Evolutionary conservation across 2,888 invertebrate species (phyloP).

Genomic region (Coleophora deauratella): DNA sequence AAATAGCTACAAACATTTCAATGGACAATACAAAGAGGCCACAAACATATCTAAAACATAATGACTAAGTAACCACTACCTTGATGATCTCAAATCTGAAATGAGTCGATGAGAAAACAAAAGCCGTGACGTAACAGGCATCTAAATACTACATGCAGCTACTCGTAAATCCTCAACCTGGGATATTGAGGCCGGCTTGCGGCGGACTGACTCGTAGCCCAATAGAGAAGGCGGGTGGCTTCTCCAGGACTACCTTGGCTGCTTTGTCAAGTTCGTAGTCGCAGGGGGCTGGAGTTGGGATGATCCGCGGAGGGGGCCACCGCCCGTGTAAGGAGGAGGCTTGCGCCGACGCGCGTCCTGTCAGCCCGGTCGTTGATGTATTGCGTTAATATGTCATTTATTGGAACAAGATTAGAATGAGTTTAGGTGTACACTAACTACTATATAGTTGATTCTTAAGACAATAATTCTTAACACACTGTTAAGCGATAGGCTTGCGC

Average conservation of each 20-base stretch:
- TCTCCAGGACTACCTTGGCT: constrained; percentile 64
- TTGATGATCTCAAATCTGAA: no score
- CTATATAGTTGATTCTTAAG: no score
- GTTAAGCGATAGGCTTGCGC: constrained; percentile 85
- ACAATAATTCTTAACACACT: no score
- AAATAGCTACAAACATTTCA: background rate
- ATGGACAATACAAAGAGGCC: constrained; percentile 4
- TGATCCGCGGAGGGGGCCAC: constrained; percentile 78
- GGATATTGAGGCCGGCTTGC: constrained; percentile 58
- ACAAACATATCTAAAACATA: no score
- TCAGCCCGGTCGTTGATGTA: no score
- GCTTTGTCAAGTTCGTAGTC: constrained; percentile 88
- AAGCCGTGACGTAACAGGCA: no score
- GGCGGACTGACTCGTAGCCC: constrained; percentile 70
- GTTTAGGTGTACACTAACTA: no score
- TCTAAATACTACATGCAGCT: constrained; percentile 11
- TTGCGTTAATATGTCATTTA: no score
- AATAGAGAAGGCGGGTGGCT: constrained; percentile 77
- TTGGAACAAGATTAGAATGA: no score
- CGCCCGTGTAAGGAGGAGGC: constrained; percentile 87
- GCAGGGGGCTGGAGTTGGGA: constrained; percentile 89
- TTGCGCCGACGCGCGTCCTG: constrained; percentile 81
- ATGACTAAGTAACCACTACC: no score
- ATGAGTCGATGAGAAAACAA: no score
- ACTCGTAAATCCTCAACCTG: constrained; percentile 61